Evolutionary conservation across 64 coral and sea anemone species (phyloP), one percentile per base, ranked within the genome.

Genomic region (Astreopora myriophthalma): DNA sequence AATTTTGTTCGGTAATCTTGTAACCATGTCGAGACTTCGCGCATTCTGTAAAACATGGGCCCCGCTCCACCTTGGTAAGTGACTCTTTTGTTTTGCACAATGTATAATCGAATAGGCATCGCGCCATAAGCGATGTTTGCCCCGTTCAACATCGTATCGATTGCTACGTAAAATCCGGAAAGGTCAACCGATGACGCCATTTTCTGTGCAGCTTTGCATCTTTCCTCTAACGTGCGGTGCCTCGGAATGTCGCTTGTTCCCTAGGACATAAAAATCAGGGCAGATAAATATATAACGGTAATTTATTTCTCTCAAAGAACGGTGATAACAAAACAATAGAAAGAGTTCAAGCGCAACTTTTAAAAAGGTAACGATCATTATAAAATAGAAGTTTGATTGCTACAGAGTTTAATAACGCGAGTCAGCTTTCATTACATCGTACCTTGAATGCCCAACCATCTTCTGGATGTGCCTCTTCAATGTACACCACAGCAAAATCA

Each of bases 361-460:
- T n/a, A n/a, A n/a, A n/a, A n/a, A n/a, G n/a, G n/a, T n/a, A n/a
- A n/a, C n/a, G n/a, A n/a, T n/a, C n/a, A n/a, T n/a, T n/a, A n/a
- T n/a, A n/a, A n/a, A n/a, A n/a, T n/a, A n/a, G n/a, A n/a, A n/a
- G n/a, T n/a, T n/a, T n/a, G n/a, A n/a, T n/a, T n/a, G n/a, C n/a
- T n/a, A n/a, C n/a, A n/a, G n/a, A n/a, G n/a, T n/a, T n/a, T n/a
- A n/a, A n/a, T n/a, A n/a, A n/a, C n/a, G n/a, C n/a, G n/a, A n/a
- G 17, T 46, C 40, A 36, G 16, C 14, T n/a, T 76, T 32, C 36
- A 10, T 16, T 16, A 55, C 13, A 55, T 16, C 3, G 12, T 67
- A 92, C 92, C 84, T 93, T 84, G 34, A 96, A 96, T 80, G 74
- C 84, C 95, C 95, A 96, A n/a, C 95, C 95, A 62, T 96, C 95